Base-by-base conservation (phyloP, 64 coral and sea anemone species). In the Pocillopora damicornis region DNA sequence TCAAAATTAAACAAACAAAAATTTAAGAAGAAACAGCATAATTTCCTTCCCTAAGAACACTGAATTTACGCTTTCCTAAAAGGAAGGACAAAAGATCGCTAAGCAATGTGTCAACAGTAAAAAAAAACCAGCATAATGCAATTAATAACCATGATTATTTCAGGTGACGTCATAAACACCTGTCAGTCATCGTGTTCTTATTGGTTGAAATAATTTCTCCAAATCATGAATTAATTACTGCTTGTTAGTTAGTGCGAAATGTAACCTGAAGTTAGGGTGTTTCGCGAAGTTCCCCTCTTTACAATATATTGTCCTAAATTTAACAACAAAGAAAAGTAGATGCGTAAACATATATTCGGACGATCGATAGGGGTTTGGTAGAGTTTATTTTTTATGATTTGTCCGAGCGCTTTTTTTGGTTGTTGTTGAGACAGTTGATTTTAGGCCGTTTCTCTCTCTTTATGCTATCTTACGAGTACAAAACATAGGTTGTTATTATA, bases 141-240 rank as follows among this genome's bases (percentile, higher is more conserved):
- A 72, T 85, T 71, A 73, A 85, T 85, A 85, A 38, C 65, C 63
- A 72, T 65, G 34, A 72, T 51, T 73, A 51, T 42, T 57, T 73
- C 72, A 22, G 15, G 37, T 85, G 81, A 85, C 81, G 81, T 73
- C 63, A 26, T 18, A 23, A 18, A 20, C 81, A 85, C 81, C 81
- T 85, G 81, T 73, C 7, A n/a, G 9, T 15, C 22, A 37, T 18
- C 11, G 38, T 18, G 42, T 25, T 85, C 13, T 73, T 9, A 85
- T 85, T 85, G 81, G 81, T 20, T 66, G 22, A 72, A 65, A 42
- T 35, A 18, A 16, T 72, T 13, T 20, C 45, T 73, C 68, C 17
- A 25, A 58, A 85, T 58, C 42, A 56, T 58, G 64, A 85, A 85
- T 85, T 23, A 8, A 85, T 72, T 72, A 85, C 18, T 0, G 37